A percentile compares a stretch with the other conserved stretches of the same genome.
phyloP scores from a whole-genome alignment of 2,797 vertebrate genomes.

The Rhynchotus rufescens region DNA sequence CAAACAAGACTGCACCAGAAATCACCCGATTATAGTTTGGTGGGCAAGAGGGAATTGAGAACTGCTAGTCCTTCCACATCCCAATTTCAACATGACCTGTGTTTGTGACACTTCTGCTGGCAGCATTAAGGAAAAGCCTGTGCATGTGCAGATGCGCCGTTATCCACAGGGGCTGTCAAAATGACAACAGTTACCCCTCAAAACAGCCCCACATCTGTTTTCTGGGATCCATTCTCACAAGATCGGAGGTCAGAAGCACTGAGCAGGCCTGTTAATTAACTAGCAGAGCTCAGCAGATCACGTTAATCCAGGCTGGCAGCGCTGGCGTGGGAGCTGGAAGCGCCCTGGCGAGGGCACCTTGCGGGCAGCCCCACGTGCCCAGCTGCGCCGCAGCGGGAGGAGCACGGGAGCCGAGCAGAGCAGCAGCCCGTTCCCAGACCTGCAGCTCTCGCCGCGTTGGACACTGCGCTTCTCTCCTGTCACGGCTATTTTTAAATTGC shows the following conservation, averaged over 20 bases:
- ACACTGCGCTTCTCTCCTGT: background rate
- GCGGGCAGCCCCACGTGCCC: background rate
- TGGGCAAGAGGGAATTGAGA: background rate
- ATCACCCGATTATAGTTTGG: background rate
- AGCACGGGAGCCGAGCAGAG: background rate
- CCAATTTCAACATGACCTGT: background rate
- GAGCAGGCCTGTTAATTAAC: slow-evolving; percentile 33
- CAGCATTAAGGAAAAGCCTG: background rate
- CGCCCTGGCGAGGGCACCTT: slow-evolving; percentile 34
- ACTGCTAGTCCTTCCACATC: background rate
- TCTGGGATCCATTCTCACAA: slow-evolving; percentile 28
- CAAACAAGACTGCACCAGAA: background rate
- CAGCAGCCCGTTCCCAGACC: background rate
- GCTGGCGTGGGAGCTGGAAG: slow-evolving; percentile 4
- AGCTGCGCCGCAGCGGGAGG: background rate
- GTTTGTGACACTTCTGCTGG: background rate
- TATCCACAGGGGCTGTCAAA: background rate
- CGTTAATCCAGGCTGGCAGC: slow-evolving; percentile 55
- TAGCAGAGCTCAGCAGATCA: slow-evolving; percentile 49
- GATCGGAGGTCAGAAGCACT: slow-evolving; percentile 44
- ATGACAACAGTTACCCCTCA: background rate
- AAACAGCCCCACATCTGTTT: slow-evolving; percentile 8
- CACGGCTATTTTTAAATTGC: background rate
- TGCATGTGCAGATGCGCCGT: background rate
- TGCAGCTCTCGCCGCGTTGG: background rate